Evolutionary conservation across 2,888 invertebrate genomes (phyloP).

Genomic region (Hirtodrosophila trivittata): DNA sequence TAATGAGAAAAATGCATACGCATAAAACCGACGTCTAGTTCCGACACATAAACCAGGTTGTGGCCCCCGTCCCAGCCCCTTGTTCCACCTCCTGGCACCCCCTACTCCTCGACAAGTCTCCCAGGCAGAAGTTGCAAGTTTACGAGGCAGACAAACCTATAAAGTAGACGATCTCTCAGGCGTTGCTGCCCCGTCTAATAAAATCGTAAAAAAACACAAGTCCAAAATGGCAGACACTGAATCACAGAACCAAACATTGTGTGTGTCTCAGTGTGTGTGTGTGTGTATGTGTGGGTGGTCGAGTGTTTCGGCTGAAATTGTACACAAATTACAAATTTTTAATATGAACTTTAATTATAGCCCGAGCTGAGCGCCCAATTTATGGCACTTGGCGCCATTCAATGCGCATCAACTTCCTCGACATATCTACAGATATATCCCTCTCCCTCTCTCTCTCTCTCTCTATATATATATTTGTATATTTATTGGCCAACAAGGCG

Average conservation of each 20-base stretch:
- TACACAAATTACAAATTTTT: constrained; percentile 36
- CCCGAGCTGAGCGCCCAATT: constrained; percentile 45
- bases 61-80: constrained; percentile 1
- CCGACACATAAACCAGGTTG: constrained; percentile 62
- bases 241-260: constrained; percentile 31
- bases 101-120: background rate
- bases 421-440: too few relatives aligned
- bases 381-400: constrained; percentile 68
- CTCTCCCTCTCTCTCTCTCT: too few relatives aligned
- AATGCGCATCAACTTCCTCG: constrained; percentile 50
- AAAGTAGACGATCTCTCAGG: constrained; percentile 61
- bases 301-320: constrained; percentile 22
- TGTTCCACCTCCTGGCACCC: background rate
- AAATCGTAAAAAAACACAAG: constrained; percentile 61
- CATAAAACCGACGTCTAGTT: constrained; percentile 71
- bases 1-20: constrained; percentile 73
- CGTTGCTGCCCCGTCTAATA: constrained; percentile 41
- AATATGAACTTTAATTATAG: constrained; percentile 65
- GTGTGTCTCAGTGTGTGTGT: constrained; percentile 1
- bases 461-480: constrained; percentile 8
- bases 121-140: constrained; percentile 31
- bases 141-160: constrained; percentile 69
- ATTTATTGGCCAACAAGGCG: constrained; percentile 76
- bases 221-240: constrained; percentile 28
- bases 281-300: constrained; percentile 5